Evolutionary conservation across 2,888 invertebrate species (phyloP), one percentile per base, ranked within the genome.

Genomic region (Clunio marinus): DNA sequence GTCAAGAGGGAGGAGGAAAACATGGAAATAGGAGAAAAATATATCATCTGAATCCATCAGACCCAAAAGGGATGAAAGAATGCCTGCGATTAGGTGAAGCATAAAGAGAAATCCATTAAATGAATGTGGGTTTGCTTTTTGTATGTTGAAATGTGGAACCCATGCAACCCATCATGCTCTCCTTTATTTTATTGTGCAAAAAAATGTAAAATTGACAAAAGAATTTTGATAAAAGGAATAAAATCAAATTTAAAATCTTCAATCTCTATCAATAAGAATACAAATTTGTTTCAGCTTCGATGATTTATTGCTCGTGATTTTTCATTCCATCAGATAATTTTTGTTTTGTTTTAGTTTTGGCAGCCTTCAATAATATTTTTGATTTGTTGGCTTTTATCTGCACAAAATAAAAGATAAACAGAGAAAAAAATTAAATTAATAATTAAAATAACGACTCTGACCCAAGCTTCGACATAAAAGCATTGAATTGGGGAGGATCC

Each of bases 11-110:
- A 51, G 51, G 22, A 4, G 45, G 45, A n/a, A 45, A 32, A 32
- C 35, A 13, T 32, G 13, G 35, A 5, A 32, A 13, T 45, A 22
- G 22, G 22, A 22, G 17, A 17, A 32, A 17, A 51, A 51, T 51
- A 20, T 17, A 7, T 45, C 17, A 51, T 51, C 51, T 4, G 20
- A 51, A 51, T 22, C 51, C 51, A 22, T 51, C 51, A 51, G 13
- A 17, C 51, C 51, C 17, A 2, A 51, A 51, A 51, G n/a, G n/a
- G 51, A 51, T 51, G 51, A 51, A 51, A n/a, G 22, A 51, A 51
- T 51, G 51, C 51, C 51, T 51, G 7, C 51, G 51, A 51, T 7
- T 51, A 51, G 51, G 51, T 22, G 51, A 51, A 22, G 51, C 51
- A 22, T 51, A 22, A 51, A 51, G 7, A 51, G 51, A 22, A 51